A percentile compares a stretch with the other conserved stretches of the same genome.
Evolutionary conservation across 30 jellyfish, hydroid and myxozoan species (phyloP).

Genomic region (Aurelia sp.): DNA sequence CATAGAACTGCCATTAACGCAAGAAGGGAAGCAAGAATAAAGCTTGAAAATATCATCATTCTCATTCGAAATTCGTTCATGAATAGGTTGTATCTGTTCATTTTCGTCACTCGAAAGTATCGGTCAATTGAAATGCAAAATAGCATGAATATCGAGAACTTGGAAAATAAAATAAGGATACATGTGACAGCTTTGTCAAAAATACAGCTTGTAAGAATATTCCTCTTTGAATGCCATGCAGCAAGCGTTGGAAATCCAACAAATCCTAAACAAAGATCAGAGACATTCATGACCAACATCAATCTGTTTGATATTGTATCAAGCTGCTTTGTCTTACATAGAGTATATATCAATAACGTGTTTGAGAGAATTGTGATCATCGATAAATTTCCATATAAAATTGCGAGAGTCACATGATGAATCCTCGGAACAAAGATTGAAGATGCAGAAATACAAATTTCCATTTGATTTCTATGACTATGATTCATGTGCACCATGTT

Average conservation of each 20-base stretch:
- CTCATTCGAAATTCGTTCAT: constrained; percentile 56
- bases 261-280: constrained; percentile 55
- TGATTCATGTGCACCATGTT: too few species aligned
- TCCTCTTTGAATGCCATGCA: not conserved
- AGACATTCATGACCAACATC: constrained; percentile 39
- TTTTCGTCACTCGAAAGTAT: constrained; percentile 46
- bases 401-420: too few species aligned
- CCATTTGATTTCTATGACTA: too few species aligned
- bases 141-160: constrained; percentile 9
- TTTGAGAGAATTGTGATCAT: constrained; percentile 4
- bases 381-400: not conserved
- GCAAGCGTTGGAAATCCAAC: constrained; percentile 23
- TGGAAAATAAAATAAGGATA: constrained; percentile 25
- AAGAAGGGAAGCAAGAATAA: constrained; percentile 5
- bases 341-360: constrained; percentile 40
- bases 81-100: constrained; percentile 35
- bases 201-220: constrained; percentile 3
- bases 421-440: too few species aligned
- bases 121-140: constrained; percentile 35
- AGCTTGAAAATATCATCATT: constrained; percentile 9
- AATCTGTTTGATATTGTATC: constrained; percentile 37
- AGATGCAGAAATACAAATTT: too few species aligned
- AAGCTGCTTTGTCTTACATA: constrained; percentile 49
- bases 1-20: not conserved
- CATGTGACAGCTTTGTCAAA: constrained; percentile 22